Percentiles rank a stretch among this genome's conserved stretches.
These are phyloP conservation scores for Chloroceryle aenea DNA, from an alignment of 2,113 vertebrate species.

Conservation along the genomic window DNA sequence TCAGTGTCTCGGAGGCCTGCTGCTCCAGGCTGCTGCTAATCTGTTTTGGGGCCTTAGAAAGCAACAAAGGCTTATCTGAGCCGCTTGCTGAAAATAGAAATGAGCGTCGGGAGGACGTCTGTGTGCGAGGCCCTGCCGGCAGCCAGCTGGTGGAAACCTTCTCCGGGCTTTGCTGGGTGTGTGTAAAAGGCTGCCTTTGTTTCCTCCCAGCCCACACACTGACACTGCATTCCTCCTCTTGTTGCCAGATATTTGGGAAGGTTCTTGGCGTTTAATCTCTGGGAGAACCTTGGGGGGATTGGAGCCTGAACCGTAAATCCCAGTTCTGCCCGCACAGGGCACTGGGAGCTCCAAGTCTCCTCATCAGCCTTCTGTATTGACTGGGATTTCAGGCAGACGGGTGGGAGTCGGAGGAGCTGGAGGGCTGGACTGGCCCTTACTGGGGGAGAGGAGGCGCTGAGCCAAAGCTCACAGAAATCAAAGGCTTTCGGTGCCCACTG, in stretches of 20 bases:
- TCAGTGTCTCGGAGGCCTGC: neutral
- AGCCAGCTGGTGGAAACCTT: constrained; percentile 63
- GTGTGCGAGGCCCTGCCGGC: constrained; percentile 11
- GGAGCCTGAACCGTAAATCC: neutral
- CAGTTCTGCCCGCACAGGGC: neutral
- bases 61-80: constrained; percentile 68
- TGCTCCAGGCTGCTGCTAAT: constrained; percentile 49
- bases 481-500: neutral
- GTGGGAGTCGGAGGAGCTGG: neutral
- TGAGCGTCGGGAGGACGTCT: constrained; percentile 20
- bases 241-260: constrained; percentile 14
- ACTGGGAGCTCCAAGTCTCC: neutral
- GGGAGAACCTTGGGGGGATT: neutral
- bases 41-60: constrained; percentile 63
- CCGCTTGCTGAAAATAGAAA: constrained; percentile 52
- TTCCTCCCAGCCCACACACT: constrained; percentile 44
- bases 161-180: neutral
- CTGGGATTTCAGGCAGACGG: neutral
- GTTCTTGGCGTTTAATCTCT: neutral
- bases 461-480: neutral
- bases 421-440: neutral
- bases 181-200: constrained; percentile 54
- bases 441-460: neutral
- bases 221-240: constrained; percentile 32
- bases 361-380: fast-evolving